Percentiles rank a stretch among this genome's conserved stretches.
phyloP scores from a whole-genome alignment of 64 coral and sea anemone genomes.

The Dendrophyllia cribrosa region DNA sequence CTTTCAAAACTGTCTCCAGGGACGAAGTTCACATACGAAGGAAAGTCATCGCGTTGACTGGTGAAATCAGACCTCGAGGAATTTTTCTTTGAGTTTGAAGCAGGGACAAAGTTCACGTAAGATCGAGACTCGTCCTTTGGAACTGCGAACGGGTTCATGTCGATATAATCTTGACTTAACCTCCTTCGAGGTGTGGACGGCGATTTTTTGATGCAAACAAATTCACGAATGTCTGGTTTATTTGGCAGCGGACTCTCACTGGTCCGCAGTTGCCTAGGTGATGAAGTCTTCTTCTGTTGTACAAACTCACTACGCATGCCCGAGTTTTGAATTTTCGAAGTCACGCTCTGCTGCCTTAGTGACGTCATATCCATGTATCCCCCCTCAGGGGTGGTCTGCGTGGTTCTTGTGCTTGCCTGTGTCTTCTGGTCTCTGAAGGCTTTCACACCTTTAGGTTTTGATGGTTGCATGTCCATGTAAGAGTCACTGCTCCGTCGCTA shows the following conservation, averaged over 20 bases:
- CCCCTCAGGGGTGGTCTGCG: slow-evolving; percentile 1
- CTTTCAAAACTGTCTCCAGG: not conserved
- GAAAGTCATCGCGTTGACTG: not conserved
- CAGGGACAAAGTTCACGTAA: not conserved
- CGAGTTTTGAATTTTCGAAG: slow-evolving; percentile 33
- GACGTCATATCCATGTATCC: slow-evolving; percentile 61
- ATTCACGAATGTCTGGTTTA: slow-evolving; percentile 62
- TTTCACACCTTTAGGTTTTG: not conserved
- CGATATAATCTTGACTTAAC: slow-evolving; percentile 23
- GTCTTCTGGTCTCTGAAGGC: not conserved
- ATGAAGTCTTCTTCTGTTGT: slow-evolving; percentile 58
- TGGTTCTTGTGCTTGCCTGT: slow-evolving; percentile 9
- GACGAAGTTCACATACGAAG: slow-evolving; percentile 6
- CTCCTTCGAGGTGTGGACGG: not conserved
- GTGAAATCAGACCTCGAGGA: not conserved
- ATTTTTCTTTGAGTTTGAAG: not conserved
- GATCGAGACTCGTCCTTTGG: not conserved
- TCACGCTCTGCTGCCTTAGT: slow-evolving; percentile 13
- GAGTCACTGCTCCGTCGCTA: slow-evolving; percentile 14
- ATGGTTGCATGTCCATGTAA: slow-evolving; percentile 55
- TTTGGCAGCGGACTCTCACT: slow-evolving; percentile 16
- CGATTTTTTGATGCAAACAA: slow-evolving; percentile 57
- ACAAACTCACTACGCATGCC: slow-evolving; percentile 56
- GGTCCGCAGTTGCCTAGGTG: slow-evolving; percentile 28
- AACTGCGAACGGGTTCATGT: not conserved